These are phyloP conservation scores for Lutjanus erythropterus DNA, from an alignment of 2,113 vertebrate species.

Conservation along the genomic window DNA sequence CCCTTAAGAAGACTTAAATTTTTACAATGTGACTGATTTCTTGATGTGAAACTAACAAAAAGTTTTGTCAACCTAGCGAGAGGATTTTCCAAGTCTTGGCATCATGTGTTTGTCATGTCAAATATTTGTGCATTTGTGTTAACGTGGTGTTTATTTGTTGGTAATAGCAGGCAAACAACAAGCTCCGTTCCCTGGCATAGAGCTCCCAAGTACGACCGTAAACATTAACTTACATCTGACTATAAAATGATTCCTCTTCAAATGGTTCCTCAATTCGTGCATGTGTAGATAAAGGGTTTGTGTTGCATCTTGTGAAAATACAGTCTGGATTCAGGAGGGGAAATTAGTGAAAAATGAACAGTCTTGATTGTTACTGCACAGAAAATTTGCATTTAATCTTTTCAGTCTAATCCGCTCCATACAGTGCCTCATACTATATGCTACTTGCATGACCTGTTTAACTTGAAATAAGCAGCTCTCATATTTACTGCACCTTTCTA, in stretches of 20 bases:
- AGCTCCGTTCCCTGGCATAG: slow-evolving; percentile 90
- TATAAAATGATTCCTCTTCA: slow-evolving; percentile 80
- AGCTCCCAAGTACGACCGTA: slow-evolving; percentile 90
- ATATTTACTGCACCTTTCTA: slow-evolving; percentile 15
- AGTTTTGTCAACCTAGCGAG: slow-evolving; percentile 21
- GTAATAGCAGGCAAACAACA: slow-evolving; percentile 89
- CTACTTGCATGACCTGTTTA: slow-evolving; percentile 32
- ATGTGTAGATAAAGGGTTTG: slow-evolving; percentile 82
- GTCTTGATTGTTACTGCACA: not conserved
- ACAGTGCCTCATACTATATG: not conserved
- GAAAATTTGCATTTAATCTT: not conserved
- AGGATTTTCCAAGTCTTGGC: slow-evolving; percentile 83
- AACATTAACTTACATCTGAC: slow-evolving; percentile 81
- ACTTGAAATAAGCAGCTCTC: not conserved
- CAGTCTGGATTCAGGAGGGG: slow-evolving; percentile 71
- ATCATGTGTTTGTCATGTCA: slow-evolving; percentile 82
- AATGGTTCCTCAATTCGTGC: slow-evolving; percentile 81
- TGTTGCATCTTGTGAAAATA: slow-evolving; percentile 74
- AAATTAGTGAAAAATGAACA: not conserved
- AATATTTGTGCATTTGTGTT: slow-evolving; percentile 85
- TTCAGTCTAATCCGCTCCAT: not conserved
- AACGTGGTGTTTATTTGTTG: slow-evolving; percentile 89
- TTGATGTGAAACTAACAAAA: not conserved
- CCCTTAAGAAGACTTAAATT: not conserved
- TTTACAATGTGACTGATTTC: slow-evolving; percentile 5